Evolutionary conservation across 2,797 vertebrate genomes (phyloP).

Genomic region (Cynodonichthys magdalenae): DNA sequence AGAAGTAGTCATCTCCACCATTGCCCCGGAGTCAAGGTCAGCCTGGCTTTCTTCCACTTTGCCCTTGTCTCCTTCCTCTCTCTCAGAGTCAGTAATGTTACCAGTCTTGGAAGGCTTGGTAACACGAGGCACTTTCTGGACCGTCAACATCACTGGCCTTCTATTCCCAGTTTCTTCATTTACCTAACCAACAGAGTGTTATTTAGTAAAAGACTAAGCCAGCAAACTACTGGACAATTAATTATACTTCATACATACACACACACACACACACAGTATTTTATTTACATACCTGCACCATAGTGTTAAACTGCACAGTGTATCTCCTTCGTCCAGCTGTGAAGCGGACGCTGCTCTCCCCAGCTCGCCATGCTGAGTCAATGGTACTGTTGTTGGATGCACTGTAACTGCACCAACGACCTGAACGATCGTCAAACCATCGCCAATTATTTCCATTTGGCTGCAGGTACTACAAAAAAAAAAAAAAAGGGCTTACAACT

Average conservation of each 20-base stretch:
- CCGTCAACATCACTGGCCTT: constrained; percentile 93
- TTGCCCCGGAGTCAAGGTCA: constrained; percentile 69
- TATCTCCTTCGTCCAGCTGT: constrained; percentile 95
- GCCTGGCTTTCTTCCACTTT: constrained; percentile 77
- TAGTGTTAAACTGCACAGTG: constrained; percentile 96
- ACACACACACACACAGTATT: not conserved
- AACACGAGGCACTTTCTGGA: constrained; percentile 87
- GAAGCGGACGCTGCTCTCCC: constrained; percentile 94
- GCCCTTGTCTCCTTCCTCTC: constrained; percentile 84
- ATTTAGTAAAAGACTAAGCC: constrained; percentile 8
- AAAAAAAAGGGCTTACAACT: not conserved
- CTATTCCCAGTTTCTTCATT: constrained; percentile 96
- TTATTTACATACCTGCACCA: constrained; percentile 89
- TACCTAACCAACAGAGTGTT: constrained; percentile 77
- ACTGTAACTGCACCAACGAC: constrained; percentile 97
- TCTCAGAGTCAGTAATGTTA: constrained; percentile 85
- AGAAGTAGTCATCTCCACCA: constrained; percentile 80
- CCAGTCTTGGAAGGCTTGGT: constrained; percentile 85
- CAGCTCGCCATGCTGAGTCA: constrained; percentile 93
- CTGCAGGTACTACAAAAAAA: constrained; percentile 87
- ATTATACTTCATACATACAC: not conserved
- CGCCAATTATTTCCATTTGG: constrained; percentile 97
- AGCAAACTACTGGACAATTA: not conserved
- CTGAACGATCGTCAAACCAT: constrained; percentile 97
- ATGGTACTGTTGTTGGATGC: constrained; percentile 97